A percentile compares a stretch with the other conserved stretches of the same genome.
phyloP scores from a whole-genome alignment of 2,113 vertebrate species.

The Pongo pygmaeus region DNA sequence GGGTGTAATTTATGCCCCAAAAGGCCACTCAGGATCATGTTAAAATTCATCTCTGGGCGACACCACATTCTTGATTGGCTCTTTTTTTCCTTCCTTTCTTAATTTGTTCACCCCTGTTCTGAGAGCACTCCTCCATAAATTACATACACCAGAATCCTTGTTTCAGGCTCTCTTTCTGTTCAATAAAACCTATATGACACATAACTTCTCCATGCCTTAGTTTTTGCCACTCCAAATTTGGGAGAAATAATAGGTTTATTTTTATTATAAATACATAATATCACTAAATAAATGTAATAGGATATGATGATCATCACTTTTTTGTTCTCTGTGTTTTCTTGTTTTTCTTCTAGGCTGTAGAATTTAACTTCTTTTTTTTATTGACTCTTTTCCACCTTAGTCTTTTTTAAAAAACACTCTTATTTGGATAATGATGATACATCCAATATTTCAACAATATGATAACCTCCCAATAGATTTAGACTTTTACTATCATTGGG shows the following conservation, averaged over 20 bases:
- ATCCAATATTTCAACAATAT: background rate
- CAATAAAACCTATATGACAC: background rate
- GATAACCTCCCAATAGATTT: background rate
- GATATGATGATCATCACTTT: background rate
- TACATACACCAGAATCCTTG: background rate
- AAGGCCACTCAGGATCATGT: background rate
- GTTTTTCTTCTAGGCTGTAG: background rate
- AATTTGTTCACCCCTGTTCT: background rate
- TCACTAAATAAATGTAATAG: background rate
- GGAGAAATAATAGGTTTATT: background rate
- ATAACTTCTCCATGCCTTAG: background rate
- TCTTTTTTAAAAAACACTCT: background rate
- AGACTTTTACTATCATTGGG: background rate
- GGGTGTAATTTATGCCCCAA: background rate
- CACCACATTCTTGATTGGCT: background rate
- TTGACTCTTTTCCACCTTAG: background rate
- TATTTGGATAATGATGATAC: background rate
- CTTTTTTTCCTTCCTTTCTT: background rate
- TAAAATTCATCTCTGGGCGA: background rate
- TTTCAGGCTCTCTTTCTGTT: background rate
- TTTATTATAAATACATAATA: background rate
- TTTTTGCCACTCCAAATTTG: background rate
- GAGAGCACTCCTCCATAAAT: background rate
- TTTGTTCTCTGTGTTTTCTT: background rate
- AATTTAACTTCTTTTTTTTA: background rate